Base-by-base conservation (phyloP, 1,140 invertebrate species). In the Lithobius niger region DNA sequence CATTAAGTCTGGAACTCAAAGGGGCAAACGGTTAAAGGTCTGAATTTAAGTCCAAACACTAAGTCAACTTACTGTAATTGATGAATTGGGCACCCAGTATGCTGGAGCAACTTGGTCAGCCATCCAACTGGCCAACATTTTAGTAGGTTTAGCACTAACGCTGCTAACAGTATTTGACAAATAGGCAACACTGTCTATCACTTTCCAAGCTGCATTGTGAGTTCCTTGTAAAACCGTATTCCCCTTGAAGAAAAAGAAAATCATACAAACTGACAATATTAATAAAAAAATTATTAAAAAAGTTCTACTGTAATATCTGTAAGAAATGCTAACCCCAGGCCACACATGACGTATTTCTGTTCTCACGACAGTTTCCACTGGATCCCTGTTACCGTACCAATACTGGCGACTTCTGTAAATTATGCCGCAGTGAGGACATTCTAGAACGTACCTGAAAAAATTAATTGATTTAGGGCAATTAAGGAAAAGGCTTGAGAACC, bases 311-410 rank as follows among this genome's bases (percentile, higher is more conserved):
- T 25, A 27, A 22, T 16, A 25, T n/a, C 25, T 27, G 13, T 36
- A 53, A 25, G 18, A 16, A 31, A 22, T 13, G 27, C 69, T 69
- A 75, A 84, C 83, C 67, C 78, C 77, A 58, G 79, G 81, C 86
- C 86, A 89, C n/a, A 88, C 79, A 64, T 89, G 86, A 31, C 78
- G 76, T 15, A 85, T 79, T 69, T 88, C 83, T 3, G 76, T 77
- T 54, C 77, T 69, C 6, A 84, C 81, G 10, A 77, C 77, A 15
- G 71, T 68, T 48, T 81, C 78, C 65, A 87, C 83, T 0, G 85
- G 82, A 61, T 80, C 76, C 61, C 81, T 79, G 66, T 91, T 90
- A 1, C 86, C 86, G 68, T 83, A 89, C 88, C 87, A 92, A 66
- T 84, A 83, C 63, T 89, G 81, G 10, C 85, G 74, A 66, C 83